phyloP scores from a whole-genome alignment of 2,888 invertebrate species.

The Pilophorus perplexus region DNA sequence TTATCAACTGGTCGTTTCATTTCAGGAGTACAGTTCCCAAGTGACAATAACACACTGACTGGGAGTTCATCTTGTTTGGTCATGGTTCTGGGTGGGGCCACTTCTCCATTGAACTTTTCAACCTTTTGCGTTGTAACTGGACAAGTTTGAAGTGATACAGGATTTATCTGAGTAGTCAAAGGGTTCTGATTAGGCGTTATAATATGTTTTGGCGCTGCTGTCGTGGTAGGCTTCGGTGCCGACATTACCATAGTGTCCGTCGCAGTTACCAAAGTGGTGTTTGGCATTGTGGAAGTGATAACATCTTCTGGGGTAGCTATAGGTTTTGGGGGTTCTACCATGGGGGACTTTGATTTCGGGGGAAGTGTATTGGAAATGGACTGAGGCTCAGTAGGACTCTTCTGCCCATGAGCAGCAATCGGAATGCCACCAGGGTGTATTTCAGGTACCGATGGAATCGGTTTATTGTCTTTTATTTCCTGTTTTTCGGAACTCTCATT shows the following conservation, averaged over 20 bases:
- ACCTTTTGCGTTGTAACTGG: too few relatives aligned
- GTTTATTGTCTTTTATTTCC: background rate
- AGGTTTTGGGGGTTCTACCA: background rate
- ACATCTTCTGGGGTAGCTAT: background rate
- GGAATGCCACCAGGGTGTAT: too few relatives aligned
- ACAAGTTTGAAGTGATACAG: too few relatives aligned
- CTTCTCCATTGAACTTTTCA: too few relatives aligned
- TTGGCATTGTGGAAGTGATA: background rate
- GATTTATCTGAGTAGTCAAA: background rate
- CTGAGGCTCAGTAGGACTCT: background rate
- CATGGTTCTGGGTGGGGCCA: conserved; percentile 9
- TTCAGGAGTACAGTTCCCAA: conserved; percentile 42
- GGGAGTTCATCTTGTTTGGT: conserved; percentile 47
- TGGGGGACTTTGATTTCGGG: background rate
- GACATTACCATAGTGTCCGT: background rate
- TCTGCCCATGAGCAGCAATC: too few relatives aligned
- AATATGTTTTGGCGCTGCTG: too few relatives aligned
- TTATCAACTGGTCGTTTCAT: conserved; percentile 2
- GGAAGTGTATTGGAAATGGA: background rate
- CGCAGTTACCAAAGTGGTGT: background rate
- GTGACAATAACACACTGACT: conserved; percentile 46
- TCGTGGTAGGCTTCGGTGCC: background rate
- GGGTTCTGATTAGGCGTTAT: background rate
- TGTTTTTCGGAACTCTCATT: conserved; percentile 10
- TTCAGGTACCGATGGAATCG: too few relatives aligned